Conservation (phyloP, 2,113 vertebrate species). For the Lasiurus borealis region DNA sequence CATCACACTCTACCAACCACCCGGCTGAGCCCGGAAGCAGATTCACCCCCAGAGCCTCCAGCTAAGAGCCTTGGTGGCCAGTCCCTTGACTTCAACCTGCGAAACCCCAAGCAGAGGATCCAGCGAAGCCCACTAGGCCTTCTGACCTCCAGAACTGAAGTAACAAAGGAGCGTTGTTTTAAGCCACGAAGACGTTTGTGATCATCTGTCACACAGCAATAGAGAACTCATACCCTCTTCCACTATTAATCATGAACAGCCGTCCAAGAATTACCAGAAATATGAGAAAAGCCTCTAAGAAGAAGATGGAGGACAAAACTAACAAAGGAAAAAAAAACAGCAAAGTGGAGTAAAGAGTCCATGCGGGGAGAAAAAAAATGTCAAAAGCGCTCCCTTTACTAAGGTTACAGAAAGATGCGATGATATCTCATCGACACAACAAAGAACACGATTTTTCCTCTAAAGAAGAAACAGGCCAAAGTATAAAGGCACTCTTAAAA, state of each 20-base stretch:
- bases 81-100: neutral
- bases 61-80: neutral
- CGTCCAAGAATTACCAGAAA: neutral
- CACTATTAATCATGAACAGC: neutral
- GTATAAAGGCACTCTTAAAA: neutral
- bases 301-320: conserved; percentile 18
- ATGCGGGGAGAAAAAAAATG: neutral
- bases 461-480: conserved; percentile 21
- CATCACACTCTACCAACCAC: neutral
- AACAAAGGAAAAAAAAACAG: neutral
- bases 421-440: neutral
- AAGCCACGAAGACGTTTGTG: neutral
- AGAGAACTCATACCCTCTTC: conserved; percentile 19
- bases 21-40: neutral
- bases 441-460: conserved; percentile 18
- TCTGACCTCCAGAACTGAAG: neutral
- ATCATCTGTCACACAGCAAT: neutral
- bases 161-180: neutral
- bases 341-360: neutral
- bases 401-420: neutral
- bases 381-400: conserved; percentile 16
- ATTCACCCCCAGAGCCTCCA: neutral
- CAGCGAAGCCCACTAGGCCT: neutral
- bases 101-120: neutral
- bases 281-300: conserved; percentile 9